A percentile compares a stretch with the other conserved stretches of the same genome.
Conservation (phyloP, 2,113 vertebrate species). For the Zapus hudsonius region DNA sequence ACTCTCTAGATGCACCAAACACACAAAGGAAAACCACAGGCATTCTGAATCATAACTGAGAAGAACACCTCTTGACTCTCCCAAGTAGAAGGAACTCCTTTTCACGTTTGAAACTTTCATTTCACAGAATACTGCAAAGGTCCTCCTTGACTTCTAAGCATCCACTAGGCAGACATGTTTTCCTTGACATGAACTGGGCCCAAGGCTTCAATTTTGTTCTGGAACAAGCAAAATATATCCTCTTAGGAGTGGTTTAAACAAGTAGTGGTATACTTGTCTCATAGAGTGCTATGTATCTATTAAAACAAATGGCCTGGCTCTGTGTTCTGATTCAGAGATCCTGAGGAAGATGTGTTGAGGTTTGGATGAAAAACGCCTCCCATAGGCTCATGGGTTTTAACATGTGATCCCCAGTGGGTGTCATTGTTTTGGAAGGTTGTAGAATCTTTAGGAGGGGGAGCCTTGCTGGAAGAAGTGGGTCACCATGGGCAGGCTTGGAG, state of each 20-base stretch:
- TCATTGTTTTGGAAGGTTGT: not conserved
- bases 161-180: not conserved
- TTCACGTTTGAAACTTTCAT: not conserved
- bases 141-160: not conserved
- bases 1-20: not conserved
- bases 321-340: not conserved
- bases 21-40: not conserved
- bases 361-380: not conserved
- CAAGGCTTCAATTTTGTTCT: not conserved
- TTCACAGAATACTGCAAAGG: not conserved
- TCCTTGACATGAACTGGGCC: not conserved
- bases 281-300: not conserved
- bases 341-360: not conserved
- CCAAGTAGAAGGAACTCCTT: not conserved
- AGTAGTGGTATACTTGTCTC: not conserved
- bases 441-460: not conserved
- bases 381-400: not conserved
- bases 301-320: not conserved
- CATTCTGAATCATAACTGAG: not conserved
- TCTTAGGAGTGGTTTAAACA: too few species aligned
- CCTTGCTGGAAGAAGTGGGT: not conserved
- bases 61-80: not conserved
- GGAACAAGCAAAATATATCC: not conserved
- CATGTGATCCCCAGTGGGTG: not conserved
- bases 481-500: not conserved